Base-by-base conservation (phyloP, 1,140 invertebrate species). In the Nomia melanderi region DNA sequence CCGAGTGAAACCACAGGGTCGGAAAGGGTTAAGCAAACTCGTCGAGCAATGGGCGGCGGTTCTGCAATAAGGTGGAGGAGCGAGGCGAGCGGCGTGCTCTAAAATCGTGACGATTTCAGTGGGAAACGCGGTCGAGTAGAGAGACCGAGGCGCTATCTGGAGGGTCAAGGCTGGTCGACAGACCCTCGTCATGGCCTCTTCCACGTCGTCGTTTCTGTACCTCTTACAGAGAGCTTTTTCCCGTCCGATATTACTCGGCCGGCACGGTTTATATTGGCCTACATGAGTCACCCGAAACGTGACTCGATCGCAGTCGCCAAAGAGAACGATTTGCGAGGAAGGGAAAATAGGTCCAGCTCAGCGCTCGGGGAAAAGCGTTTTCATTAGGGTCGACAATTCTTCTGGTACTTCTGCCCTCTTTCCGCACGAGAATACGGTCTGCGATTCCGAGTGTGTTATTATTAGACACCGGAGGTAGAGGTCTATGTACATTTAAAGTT, bases 111-210 rank as follows among this genome's bases (percentile, higher is more conserved):
- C 77, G 63, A 78, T 78, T 78, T 62, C 41, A 39, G 36, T 17
- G 57, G 23, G 41, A 78, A 78, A 74, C 60, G 70, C 71, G 77
- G 77, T 78, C 77, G 77, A 78, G 77, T 74, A 64, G 62, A 69
- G 59, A 57, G 20, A 74, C 27, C 62, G 31, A 41, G 17, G 69
- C 1, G n/a, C 20, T 5, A 36, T 62, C 17, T 62, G 57, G 39
- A 69, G 70, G 77, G 77, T 78, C 77, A 78, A 78, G 77, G 77
- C 57, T 78, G 59, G 59, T 64, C 71, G 60, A 41, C 60, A 73
- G 71, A 73, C 70, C 31, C 56, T 64, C 47, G 33, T 59, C 31
- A 57, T 44, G 67, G 57, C 64, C 53, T 50, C 73, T 67, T 69
- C 67, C 36, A 9, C 47, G 25, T 27, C 59, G 41, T 70, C 69